Evolutionary conservation across 2,113 vertebrate species (phyloP).

Genomic region (Bos indicus): DNA sequence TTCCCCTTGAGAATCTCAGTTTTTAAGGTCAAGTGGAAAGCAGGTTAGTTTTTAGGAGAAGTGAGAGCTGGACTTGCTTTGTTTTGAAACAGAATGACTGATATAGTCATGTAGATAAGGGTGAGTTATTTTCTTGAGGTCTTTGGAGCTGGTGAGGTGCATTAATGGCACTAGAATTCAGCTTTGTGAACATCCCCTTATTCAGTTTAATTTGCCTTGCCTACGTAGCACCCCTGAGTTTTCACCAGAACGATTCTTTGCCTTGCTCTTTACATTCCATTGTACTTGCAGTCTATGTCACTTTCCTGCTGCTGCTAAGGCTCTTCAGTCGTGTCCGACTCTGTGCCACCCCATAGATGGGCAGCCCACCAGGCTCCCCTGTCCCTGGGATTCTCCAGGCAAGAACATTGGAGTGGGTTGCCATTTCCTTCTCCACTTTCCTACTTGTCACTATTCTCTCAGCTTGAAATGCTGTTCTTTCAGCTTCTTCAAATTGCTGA

Average conservation of each 20-base stretch:
- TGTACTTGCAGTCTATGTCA: neutral
- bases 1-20: neutral
- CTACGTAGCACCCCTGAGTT: neutral
- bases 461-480: neutral
- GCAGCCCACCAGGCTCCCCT: no score
- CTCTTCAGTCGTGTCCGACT: no score
- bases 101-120: neutral
- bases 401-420: no score
- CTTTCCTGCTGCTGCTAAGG: neutral
- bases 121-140: neutral
- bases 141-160: neutral
- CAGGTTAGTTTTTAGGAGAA: neutral
- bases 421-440: neutral
- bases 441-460: neutral
- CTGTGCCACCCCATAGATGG: no score
- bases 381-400: no score
- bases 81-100: neutral
- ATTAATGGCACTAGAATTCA: neutral
- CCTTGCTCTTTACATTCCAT: neutral
- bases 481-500: neutral
- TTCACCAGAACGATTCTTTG: neutral
- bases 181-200: neutral
- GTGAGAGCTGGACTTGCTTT: neutral
- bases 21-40: conserved; percentile 1
- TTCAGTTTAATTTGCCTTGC: neutral